These are phyloP conservation scores for Scaptomyza montana DNA, from an alignment of 1,140 invertebrate species.

Conservation along the genomic window DNA sequence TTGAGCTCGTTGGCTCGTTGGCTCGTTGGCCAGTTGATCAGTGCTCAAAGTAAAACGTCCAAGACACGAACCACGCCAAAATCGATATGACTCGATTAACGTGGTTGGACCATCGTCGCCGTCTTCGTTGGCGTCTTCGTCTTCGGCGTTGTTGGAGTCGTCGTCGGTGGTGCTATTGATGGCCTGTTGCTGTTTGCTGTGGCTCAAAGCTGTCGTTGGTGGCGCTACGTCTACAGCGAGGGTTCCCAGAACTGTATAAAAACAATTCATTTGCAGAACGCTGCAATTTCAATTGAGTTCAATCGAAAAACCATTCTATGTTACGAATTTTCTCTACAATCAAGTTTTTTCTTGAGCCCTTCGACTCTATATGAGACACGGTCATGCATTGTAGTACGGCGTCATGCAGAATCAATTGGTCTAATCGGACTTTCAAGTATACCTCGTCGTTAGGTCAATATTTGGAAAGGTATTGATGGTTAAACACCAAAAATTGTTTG, in stretches of 20 bases:
- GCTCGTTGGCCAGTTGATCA: slow-evolving; percentile 18
- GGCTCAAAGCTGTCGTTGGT: slow-evolving; percentile 32
- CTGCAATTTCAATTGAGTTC: no score
- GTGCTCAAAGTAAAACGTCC: slow-evolving; percentile 68
- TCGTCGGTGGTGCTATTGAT: slow-evolving; percentile 53
- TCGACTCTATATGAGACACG: no score
- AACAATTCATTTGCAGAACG: neutral
- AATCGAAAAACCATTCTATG: no score
- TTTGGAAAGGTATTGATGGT: no score
- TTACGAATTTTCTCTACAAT: no score
- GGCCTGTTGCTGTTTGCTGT: slow-evolving; percentile 42
- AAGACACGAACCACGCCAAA: slow-evolving; percentile 77
- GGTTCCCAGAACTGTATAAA: neutral
- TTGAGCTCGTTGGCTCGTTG: neutral
- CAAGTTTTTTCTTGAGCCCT: no score
- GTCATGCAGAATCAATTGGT: no score
- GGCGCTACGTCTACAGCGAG: slow-evolving; percentile 40
- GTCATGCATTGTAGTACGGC: no score
- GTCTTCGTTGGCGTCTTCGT: slow-evolving; percentile 12
- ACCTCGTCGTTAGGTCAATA: no score
- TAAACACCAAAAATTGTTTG: no score
- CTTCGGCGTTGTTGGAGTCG: slow-evolving; percentile 17
- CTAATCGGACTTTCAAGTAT: no score
- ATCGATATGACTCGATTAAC: slow-evolving; percentile 82
- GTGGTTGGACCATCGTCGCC: slow-evolving; percentile 53